These are phyloP conservation scores for Bungarus multicinctus DNA, from an alignment of 2,113 vertebrate species.

Conservation along the genomic window DNA sequence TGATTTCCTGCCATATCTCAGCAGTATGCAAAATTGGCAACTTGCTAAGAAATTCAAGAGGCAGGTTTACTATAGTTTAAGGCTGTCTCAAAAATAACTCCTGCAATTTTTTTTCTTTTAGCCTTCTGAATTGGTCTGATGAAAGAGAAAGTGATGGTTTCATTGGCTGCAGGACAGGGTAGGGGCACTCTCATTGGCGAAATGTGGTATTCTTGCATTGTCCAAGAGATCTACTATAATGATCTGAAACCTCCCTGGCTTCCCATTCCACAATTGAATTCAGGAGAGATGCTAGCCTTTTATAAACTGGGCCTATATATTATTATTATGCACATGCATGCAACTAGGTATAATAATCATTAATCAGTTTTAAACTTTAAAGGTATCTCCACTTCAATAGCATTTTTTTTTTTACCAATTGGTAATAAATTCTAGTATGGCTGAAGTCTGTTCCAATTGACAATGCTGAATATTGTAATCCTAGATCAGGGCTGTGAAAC, in stretches of 20 bases:
- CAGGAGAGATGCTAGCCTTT: neutral
- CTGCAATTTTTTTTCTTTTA: neutral
- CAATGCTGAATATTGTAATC: neutral
- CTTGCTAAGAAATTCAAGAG: neutral
- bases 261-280: neutral
- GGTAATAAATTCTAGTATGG: neutral
- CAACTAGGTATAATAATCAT: neutral
- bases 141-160: neutral
- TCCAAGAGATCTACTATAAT: neutral
- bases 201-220: neutral
- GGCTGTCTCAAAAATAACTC: neutral
- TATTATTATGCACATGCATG: neutral
- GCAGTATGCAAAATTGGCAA: neutral
- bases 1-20: neutral
- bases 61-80: neutral
- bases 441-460: neutral
- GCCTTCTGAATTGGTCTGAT: neutral
- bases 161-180: neutral
- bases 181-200: neutral
- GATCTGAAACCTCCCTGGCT: neutral
- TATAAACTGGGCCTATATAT: neutral
- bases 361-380: neutral
- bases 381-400: neutral
- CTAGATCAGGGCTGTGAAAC: neutral
- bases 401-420: neutral